Evolutionary conservation across 2,797 vertebrate genomes (phyloP).

Genomic region (Labeo calbasu): DNA sequence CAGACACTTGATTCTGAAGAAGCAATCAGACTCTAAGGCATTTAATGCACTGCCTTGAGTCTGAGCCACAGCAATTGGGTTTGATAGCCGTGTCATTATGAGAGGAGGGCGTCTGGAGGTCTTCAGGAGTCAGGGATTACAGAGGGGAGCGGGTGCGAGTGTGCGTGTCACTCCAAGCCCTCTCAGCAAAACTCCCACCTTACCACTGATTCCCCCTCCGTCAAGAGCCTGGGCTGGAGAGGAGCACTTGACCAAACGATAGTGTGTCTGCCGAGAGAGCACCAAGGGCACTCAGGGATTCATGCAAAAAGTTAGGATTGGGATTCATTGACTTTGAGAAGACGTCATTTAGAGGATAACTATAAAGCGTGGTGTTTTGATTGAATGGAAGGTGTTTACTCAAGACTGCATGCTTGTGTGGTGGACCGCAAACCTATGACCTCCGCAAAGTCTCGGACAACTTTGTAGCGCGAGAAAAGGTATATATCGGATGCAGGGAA

Average conservation of each 20-base stretch:
- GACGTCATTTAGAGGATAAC: neutral
- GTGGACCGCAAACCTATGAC: neutral
- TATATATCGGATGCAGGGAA: neutral
- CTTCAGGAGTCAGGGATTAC: constrained; percentile 79
- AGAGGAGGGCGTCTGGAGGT: constrained; percentile 82
- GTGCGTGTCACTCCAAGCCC: constrained; percentile 57
- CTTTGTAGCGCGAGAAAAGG: neutral
- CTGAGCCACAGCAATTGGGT: constrained; percentile 83
- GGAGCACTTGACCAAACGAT: constrained; percentile 61
- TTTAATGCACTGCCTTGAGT: constrained; percentile 83
- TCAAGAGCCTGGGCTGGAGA: constrained; percentile 60
- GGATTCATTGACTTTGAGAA: constrained; percentile 29
- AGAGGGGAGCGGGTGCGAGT: constrained; percentile 60
- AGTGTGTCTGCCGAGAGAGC: constrained; percentile 46
- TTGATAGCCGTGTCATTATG: constrained; percentile 84
- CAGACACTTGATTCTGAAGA: constrained; percentile 83
- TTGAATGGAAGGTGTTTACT: neutral
- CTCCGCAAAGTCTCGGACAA: neutral
- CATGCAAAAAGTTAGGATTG: constrained; percentile 24
- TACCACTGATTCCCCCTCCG: constrained; percentile 67
- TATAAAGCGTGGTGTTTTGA: neutral
- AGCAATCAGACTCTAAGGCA: constrained; percentile 82
- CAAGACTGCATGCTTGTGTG: neutral
- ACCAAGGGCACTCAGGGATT: constrained; percentile 21
- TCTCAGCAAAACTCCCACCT: constrained; percentile 60